Percentiles rank a stretch among this genome's conserved stretches.
Evolutionary conservation across 2,888 invertebrate genomes (phyloP).

Genomic region (Nematopogon swammerdamellus): DNA sequence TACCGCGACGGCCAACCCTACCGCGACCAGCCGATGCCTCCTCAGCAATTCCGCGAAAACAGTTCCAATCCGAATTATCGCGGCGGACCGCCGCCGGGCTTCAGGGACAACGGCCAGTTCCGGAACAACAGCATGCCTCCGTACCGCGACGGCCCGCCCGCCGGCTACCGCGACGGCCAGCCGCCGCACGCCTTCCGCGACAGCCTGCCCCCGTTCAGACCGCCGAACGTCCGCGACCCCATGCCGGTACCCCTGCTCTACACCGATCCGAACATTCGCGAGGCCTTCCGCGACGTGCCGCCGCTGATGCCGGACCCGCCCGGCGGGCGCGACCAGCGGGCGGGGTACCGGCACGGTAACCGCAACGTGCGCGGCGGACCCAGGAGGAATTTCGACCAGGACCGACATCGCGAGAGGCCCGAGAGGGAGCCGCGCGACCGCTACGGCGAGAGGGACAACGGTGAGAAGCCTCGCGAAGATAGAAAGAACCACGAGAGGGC

Average conservation of each 20-base stretch:
- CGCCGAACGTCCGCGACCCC: conserved; percentile 38
- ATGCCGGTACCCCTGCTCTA: conserved; percentile 20
- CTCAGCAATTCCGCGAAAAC: background rate
- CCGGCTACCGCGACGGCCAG: conserved; percentile 30
- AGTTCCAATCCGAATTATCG: background rate
- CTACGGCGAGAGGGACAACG: conserved; percentile 22
- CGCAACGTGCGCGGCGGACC: conserved; percentile 27
- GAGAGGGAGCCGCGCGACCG: conserved; percentile 24
- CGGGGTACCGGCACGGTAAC: conserved; percentile 25
- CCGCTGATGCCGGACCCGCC: background rate
- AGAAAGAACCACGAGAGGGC: conserved; percentile 21
- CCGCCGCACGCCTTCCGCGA: conserved; percentile 36
- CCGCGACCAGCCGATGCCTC: background rate
- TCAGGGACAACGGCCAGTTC: conserved; percentile 3
- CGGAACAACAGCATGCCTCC: conserved; percentile 18
- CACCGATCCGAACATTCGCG: conserved; percentile 38
- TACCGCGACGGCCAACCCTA: conserved; percentile 13
- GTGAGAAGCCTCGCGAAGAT: conserved; percentile 38
- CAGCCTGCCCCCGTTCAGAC: conserved; percentile 24
- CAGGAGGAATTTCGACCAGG: conserved; percentile 35
- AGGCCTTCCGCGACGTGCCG: conserved; percentile 11
- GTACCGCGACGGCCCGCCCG: conserved; percentile 25
- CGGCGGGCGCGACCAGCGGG: conserved; percentile 1
- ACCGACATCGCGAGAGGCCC: conserved; percentile 38
- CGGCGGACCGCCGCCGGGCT: conserved; percentile 2